Percentiles rank a stretch among this genome's conserved stretches.
Evolutionary conservation across 2,797 vertebrate species (phyloP).

Genomic region (Tiaroga cobitis): DNA sequence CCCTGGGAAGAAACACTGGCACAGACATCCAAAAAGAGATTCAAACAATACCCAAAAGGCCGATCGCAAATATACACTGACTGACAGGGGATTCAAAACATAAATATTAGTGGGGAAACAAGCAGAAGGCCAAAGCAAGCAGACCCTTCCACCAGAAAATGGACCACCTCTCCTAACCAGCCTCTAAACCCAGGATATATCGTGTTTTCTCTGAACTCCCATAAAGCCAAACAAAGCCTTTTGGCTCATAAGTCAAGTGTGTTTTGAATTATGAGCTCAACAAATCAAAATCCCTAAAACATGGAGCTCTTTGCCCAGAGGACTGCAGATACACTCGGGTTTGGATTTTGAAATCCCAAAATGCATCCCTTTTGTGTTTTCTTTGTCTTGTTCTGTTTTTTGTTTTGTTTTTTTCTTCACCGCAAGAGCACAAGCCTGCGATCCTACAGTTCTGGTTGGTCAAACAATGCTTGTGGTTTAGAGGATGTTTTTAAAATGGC

Average conservation of each 20-base stretch:
- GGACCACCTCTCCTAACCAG: constrained; percentile 50
- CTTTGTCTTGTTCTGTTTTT: constrained; percentile 34
- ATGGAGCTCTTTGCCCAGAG: constrained; percentile 71
- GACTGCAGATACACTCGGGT: constrained; percentile 67
- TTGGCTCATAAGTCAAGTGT: constrained; percentile 71
- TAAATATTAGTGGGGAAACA: constrained; percentile 53
- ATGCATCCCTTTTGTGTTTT: constrained; percentile 71
- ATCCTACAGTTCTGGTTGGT: constrained; percentile 5
- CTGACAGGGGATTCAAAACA: constrained; percentile 46
- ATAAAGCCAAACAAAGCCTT: constrained; percentile 71
- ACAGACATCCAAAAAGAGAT: constrained; percentile 34
- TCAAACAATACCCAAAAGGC: constrained; percentile 35
- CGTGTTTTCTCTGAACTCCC: constrained; percentile 56
- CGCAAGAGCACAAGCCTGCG: constrained; percentile 4
- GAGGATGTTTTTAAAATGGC: constrained; percentile 6
- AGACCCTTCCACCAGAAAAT: constrained; percentile 41
- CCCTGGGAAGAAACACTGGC: constrained; percentile 33
- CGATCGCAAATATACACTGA: constrained; percentile 15
- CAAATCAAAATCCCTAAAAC: constrained; percentile 78
- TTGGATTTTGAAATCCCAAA: constrained; percentile 66
- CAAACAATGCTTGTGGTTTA: constrained; percentile 16
- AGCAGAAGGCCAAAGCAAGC: constrained; percentile 45
- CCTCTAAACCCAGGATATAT: constrained; percentile 42
- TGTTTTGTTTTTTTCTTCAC: constrained; percentile 47
- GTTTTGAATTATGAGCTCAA: constrained; percentile 81